Base-by-base conservation (phyloP, 1,140 invertebrate species). In the Nautilus pompilius region DNA sequence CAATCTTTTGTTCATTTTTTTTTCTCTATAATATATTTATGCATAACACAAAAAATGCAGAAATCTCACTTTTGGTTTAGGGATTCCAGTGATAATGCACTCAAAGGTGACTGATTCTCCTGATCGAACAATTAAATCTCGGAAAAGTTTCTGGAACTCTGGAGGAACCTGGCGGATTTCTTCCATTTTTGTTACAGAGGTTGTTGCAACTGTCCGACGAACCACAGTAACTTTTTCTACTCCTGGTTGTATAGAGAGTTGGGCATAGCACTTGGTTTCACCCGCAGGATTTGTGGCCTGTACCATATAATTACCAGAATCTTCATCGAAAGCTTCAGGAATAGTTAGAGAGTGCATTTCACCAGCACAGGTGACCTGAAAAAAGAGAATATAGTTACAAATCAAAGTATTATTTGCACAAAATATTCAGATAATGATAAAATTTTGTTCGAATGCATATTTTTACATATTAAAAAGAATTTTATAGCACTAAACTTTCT, bases 261-360 rank as follows among this genome's bases (percentile, higher is more conserved):
- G 75, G 48, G 79, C 75, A 48, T 77, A 73, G 62, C 76, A 82
- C 58, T 77, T 93, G 46, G 79, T 78, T 61, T 83, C 79, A 20
- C 82, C 82, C 2, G 71, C 77, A 53, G 68, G 66, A 79, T 99
- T 99, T 3, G 84, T 87, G 6, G 96, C 96, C 0, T 89, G 88
- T 72, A 93, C 96, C 63, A 90, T 90, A 84, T 98, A 99, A 22
- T 85, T 86, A 15, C 96, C 97, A 33, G 89, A 90, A 83, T 99
- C 96, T 41, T 86, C 78, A 17, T 75, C 78, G 70, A 81, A 83
- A 24, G 72, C 78, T 66, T 81, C 81, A 55, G 77, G 78, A 53
- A 83, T 81, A 49, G 73, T 77, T 61, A 98, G 83, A 33, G 90
- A 91, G 73, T 91, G 93, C 34, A 89, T 87, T 46, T 90, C 92